Evolutionary conservation across 1,140 invertebrate species (phyloP).

Genomic region (Meloidogyne floridensis): DNA sequence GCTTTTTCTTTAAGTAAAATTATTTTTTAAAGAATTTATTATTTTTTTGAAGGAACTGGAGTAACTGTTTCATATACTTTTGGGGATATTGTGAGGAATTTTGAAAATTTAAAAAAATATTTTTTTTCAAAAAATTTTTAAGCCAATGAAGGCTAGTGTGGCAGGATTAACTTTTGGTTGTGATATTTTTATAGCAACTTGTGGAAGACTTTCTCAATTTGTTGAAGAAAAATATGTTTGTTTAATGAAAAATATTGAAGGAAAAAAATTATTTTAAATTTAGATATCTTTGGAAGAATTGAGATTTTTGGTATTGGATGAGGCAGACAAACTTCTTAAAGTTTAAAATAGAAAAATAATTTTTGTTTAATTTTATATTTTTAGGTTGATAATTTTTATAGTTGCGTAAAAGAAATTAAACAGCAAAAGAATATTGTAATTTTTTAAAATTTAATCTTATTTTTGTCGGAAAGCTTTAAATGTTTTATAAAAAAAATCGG

Average conservation of each 20-base stretch:
- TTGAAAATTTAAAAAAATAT: neutral
- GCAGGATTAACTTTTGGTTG: slow-evolving; percentile 10
- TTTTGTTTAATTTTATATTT: neutral
- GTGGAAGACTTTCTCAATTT: slow-evolving; percentile 35
- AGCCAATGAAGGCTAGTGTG: slow-evolving; percentile 26
- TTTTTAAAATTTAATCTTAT: neutral
- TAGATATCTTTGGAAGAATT: slow-evolving; percentile 37
- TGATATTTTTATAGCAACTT: slow-evolving; percentile 38
- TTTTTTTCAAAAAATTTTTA: neutral
- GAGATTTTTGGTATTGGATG: slow-evolving; percentile 40
- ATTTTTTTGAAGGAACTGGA: slow-evolving; percentile 19
- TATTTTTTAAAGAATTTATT: neutral
- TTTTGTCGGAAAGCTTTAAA: too few species aligned
- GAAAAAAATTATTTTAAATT: neutral
- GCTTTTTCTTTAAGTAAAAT: slow-evolving; percentile 14
- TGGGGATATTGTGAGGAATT: slow-evolving; percentile 23
- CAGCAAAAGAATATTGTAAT: neutral
- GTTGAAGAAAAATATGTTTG: slow-evolving; percentile 26
- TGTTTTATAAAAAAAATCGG: too few species aligned
- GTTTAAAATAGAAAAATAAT: neutral
- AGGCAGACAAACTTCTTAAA: slow-evolving; percentile 41
- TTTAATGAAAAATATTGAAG: neutral
- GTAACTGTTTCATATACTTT: slow-evolving; percentile 28
- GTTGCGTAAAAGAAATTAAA: neutral
- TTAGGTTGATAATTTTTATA: neutral